Evolutionary conservation across 2,888 invertebrate species (phyloP), one percentile per base, ranked within the genome.

Genomic region (Diadegma fenestrale): DNA sequence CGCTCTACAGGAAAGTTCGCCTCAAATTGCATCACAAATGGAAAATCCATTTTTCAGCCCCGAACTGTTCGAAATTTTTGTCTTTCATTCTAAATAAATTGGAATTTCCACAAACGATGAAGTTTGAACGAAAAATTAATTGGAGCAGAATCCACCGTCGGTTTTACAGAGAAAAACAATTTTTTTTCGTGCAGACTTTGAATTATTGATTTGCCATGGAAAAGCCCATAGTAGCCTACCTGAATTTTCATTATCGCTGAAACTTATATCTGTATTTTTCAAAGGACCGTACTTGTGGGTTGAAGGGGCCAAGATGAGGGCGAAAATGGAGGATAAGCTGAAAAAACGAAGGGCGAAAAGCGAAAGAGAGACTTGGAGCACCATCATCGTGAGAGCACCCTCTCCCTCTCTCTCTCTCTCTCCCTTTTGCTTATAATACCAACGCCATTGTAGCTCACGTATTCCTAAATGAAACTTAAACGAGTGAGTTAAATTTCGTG

Each of bases 391-490:
- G 26, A 37, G 51, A 72, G 72, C 72, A 22, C 72, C 58, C 58
- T 73, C 58, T 33, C n/a, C 22, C 61, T 68, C 58, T 61, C 33
- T 48, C 43, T 22, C 54, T 58, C 10, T 19, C 37, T 58, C 75
- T 61, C 61, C 51, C 63, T 19, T 61, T 73, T 43, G 19, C 51
- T 73, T 66, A 72, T 64, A 61, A 68, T 75, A 81, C 75, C 48
- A 63, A 73, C 73, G 58, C 82, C 45, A 37, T 58, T 54, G 51
- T 81, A 58, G 66, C 83, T 83, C 82, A 78, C 86, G 86, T 78
- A 87, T 87, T 88, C 80, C 76, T 85, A 88, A 90, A 88, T 90
- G 89, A 90, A 90, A 90, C 89, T 90, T 90, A 88, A 90, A 89
- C 88, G 90, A 89, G 88, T 89, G 86, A 87, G 64, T 88, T 88